Percentiles rank a stretch among this genome's conserved stretches.
phyloP scores from a whole-genome alignment of 1,140 invertebrate genomes.

The Apocrypta bakeri region DNA sequence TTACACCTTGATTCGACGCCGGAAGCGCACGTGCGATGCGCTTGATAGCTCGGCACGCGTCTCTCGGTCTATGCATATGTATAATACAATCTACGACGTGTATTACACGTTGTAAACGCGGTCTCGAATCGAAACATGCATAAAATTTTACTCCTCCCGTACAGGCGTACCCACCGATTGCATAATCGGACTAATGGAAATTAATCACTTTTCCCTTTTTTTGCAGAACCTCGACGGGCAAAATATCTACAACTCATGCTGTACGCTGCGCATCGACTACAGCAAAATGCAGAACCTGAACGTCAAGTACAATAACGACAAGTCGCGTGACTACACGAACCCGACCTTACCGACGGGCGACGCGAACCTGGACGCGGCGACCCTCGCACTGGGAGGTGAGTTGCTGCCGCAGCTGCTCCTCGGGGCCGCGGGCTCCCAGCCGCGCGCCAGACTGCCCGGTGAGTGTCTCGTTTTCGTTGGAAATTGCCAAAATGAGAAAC shows the following conservation, averaged over 20 bases:
- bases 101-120: not conserved
- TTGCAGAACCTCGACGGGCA: conserved; percentile 94
- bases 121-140: too few species aligned
- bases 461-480: conserved; percentile 57
- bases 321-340: conserved; percentile 99
- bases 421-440: conserved; percentile 80
- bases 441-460: conserved; percentile 73
- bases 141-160: not conserved
- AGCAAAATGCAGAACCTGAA: conserved; percentile 98
- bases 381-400: conserved; percentile 78
- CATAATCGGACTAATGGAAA: too few species aligned
- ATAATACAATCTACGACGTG: too few species aligned
- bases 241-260: conserved; percentile 99
- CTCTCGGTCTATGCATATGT: not conserved
- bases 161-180: too few species aligned
- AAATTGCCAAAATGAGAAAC: conserved; percentile 41
- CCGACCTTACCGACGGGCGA: conserved; percentile 97
- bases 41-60: not conserved
- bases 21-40: not conserved
- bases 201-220: not conserved
- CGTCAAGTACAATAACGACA: conserved; percentile 99
- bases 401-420: conserved; percentile 80
- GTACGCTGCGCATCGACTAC: conserved; percentile 99
- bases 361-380: conserved; percentile 79
- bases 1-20: conserved; percentile 33